These are phyloP conservation scores for Lucinisca nassula DNA, from an alignment of 2,888 invertebrate genomes.

Conservation along the genomic window DNA sequence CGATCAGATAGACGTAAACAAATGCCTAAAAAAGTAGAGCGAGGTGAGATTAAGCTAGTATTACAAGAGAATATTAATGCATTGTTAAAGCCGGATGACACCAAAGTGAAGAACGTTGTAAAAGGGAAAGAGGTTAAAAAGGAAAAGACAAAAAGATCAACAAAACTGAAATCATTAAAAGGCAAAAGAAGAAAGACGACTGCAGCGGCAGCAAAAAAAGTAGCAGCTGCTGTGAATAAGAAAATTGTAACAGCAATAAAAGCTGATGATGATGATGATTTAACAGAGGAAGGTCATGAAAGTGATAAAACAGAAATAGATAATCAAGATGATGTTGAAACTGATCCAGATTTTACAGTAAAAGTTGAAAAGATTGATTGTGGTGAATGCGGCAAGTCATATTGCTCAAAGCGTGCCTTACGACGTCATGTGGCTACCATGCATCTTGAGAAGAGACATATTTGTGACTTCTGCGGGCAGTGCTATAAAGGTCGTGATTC, in stretches of 20 bases:
- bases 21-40: slow-evolving; percentile 24
- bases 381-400: slow-evolving; percentile 67
- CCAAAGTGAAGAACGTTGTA: not conserved
- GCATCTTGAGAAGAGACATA: slow-evolving; percentile 63
- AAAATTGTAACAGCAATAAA: slow-evolving; percentile 15
- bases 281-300: not conserved
- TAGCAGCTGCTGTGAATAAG: not conserved
- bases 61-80: not conserved
- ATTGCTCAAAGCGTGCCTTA: slow-evolving; percentile 65
- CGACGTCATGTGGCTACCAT: slow-evolving; percentile 61
- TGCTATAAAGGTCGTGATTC: slow-evolving; percentile 80
- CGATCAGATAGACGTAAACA: slow-evolving; percentile 50
- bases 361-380: slow-evolving; percentile 23
- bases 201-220: not conserved
- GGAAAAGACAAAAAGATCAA: not conserved
- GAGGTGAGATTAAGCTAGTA: not conserved
- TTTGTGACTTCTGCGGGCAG: slow-evolving; percentile 83
- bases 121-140: not conserved
- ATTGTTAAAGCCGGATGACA: not conserved
- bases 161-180: not conserved
- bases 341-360: not conserved
- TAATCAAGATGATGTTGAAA: not conserved
- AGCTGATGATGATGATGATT: not conserved
- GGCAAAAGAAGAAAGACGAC: not conserved
- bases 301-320: not conserved